Base-by-base conservation (phyloP, 1,140 invertebrate genomes). In the Campodea augens region DNA sequence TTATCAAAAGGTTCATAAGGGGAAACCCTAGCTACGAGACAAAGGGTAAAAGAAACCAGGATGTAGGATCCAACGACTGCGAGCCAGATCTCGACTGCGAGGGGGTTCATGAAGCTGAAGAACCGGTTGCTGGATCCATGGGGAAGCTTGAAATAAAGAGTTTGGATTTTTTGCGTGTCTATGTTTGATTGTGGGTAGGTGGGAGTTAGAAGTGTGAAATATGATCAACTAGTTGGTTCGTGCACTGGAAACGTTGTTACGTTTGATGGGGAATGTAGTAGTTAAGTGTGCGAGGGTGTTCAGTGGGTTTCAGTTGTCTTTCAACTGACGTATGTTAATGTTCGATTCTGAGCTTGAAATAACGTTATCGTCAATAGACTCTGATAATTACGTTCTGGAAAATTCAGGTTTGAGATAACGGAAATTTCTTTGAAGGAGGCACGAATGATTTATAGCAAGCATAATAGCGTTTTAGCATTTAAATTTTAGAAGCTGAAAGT, bases 1-100 rank as follows among this genome's bases (percentile, higher is more conserved):
- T 74, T 51, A 64, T 74, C 62, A 60, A 75, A 56, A 76, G 75
- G 78, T 55, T 80, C 76, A 55, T 77, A 73, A 19, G 75, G 75
- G 22, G 72, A 76, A 54, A 79, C 75, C 43, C 68, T 60, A 25
- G 78, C 77, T 45, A 82, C 70, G 44, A 79, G 66, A 64, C 77
- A 82, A 58, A 81, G 77, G 3, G 74, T 75, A 45, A 78, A 54
- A 23, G 74, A 77, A 19, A 78, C 74, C 51, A 74, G 66, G 25
- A 73, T 58, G 60, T 77, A 78, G 48, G 73, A 74, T 5, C 68
- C 71, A 22, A 78, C 57, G 57, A 77, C 69, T 49, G 70, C 76
- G 18, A 77, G 55, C 75, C 76, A 79, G 46, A 79, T 74, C 55
- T 78, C 72, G 42, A 73, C 64, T 12, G 74, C 74, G n/a, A 80